These are phyloP conservation scores for Spondyliosoma cantharus DNA, from an alignment of 2,797 vertebrate species.

Conservation along the genomic window DNA sequence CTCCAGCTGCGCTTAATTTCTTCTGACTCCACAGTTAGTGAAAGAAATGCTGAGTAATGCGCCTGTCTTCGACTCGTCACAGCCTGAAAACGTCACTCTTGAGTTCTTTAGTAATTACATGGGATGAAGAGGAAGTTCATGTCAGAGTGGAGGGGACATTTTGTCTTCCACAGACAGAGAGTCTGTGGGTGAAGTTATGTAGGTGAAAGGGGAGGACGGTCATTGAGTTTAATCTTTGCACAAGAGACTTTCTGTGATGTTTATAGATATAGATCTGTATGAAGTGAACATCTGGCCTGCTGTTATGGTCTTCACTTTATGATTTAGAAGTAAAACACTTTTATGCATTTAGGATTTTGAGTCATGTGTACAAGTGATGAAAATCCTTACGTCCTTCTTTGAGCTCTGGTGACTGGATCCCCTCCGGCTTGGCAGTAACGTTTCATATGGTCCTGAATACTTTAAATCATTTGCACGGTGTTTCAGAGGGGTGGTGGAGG, in stretches of 20 bases:
- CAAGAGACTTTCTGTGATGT: constrained; percentile 13
- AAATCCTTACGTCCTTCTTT: constrained; percentile 16
- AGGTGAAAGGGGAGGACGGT: constrained; percentile 42
- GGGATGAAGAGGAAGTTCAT: constrained; percentile 7
- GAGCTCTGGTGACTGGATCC: constrained; percentile 18
- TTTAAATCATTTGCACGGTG: constrained; percentile 37
- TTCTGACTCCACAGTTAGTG: constrained; percentile 47
- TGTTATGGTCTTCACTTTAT: constrained; percentile 27
- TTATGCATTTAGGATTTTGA: constrained; percentile 28
- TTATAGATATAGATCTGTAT: not conserved
- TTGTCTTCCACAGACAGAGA: not conserved
- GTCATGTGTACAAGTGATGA: constrained; percentile 15
- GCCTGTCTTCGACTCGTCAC: not conserved
- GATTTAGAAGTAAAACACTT: constrained; percentile 37
- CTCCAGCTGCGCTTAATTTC: constrained; percentile 22
- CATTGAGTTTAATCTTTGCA: constrained; percentile 36
- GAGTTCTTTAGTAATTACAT: not conserved
- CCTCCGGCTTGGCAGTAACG: constrained; percentile 31
- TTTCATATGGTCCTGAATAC: constrained; percentile 32
- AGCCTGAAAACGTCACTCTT: constrained; percentile 3
- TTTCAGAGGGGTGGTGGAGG: not conserved
- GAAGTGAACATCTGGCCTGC: constrained; percentile 32
- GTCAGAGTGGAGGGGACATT: constrained; percentile 9
- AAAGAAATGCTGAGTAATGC: not conserved
- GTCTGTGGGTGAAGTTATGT: constrained; percentile 7